Base-by-base conservation (phyloP, 2,113 vertebrate species). In the Mus spicilegus region DNA sequence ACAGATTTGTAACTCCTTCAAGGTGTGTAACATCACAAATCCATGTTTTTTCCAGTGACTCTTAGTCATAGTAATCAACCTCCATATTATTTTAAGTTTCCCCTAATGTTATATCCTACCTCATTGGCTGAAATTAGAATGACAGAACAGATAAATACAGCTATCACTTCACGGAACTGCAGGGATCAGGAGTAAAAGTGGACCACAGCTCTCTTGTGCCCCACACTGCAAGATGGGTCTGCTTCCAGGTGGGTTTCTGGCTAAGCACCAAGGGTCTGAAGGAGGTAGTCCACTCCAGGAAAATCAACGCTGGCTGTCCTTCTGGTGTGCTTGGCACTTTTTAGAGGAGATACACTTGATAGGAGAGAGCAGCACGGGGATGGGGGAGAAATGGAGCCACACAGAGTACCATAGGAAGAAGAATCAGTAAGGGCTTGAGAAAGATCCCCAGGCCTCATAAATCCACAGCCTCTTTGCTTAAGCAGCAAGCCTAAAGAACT, bases 401-500 rank as follows among this genome's bases (percentile, higher is more conserved):
- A 46, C 26, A 70, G 78, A 89, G 30, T 24, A 19, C 14, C 54
- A 30, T 81, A 33, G 16, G 94, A 61, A 85, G 80, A 73, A 67
- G 86, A 51, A 70, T 93, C n/a, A 73, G 81, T 65, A 69, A 70
- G 54, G 13, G 10, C 46, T 85, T 93, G 80, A 70, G 82, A 95
- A 90, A n/a, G 61, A 77, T 92, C 72, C 61, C 85, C 61, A 95
- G 56, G 2, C 30, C 42, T 96, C 51, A 33, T 94, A 67, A 91
- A 73, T 92, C 85, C 49, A 87, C 22, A 89, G 58, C 28, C 14
- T 89, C 56, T 89, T 6, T 73, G n/a, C 46, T 94, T 49, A 61
- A 80, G 82, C 92, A 77, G 61, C 77, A 81, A 95, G 69, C 81
- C 95, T 96, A 78, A 94, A 94, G 89, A 90, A 96, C 95, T 93